Conservation (phyloP, 2,888 invertebrate species). For the Campoletis raptor region DNA sequence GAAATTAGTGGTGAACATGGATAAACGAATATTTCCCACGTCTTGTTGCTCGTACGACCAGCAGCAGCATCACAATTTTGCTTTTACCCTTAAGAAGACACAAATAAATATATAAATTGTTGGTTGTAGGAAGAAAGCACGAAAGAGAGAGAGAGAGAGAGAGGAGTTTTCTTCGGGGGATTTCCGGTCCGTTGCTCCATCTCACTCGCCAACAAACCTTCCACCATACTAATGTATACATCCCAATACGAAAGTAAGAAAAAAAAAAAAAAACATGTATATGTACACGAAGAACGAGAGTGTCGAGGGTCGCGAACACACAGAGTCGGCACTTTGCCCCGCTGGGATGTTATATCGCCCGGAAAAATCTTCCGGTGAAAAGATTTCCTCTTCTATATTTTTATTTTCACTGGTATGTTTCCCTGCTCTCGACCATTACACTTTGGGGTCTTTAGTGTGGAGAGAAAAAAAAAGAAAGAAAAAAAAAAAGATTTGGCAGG, state of each 20-base stretch:
- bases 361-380: slow-evolving; percentile 68
- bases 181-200: slow-evolving; percentile 62
- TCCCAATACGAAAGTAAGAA: slow-evolving; percentile 16
- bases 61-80: slow-evolving; percentile 34
- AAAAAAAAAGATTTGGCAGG: slow-evolving; percentile 58
- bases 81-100: not conserved
- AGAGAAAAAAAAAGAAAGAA: not conserved
- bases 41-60: slow-evolving; percentile 9
- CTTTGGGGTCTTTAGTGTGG: not conserved
- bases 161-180: slow-evolving; percentile 56
- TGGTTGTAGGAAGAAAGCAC: slow-evolving; percentile 10
- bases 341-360: slow-evolving; percentile 65
- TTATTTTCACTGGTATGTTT: slow-evolving; percentile 18
- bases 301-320: slow-evolving; percentile 63
- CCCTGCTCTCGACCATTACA: slow-evolving; percentile 19
- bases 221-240: slow-evolving; percentile 28
- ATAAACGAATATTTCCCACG: slow-evolving; percentile 58
- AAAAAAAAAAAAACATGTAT: slow-evolving; percentile 1
- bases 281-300: slow-evolving; percentile 14
- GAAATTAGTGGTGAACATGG: slow-evolving; percentile 56
- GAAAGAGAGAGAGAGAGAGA: not conserved
- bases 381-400: slow-evolving; percentile 52
- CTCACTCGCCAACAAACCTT: slow-evolving; percentile 50
- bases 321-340: slow-evolving; percentile 64
- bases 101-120: slow-evolving; percentile 5